phyloP scores from a whole-genome alignment of 2,888 invertebrate species.

The Hydroisotoma schaefferi region DNA sequence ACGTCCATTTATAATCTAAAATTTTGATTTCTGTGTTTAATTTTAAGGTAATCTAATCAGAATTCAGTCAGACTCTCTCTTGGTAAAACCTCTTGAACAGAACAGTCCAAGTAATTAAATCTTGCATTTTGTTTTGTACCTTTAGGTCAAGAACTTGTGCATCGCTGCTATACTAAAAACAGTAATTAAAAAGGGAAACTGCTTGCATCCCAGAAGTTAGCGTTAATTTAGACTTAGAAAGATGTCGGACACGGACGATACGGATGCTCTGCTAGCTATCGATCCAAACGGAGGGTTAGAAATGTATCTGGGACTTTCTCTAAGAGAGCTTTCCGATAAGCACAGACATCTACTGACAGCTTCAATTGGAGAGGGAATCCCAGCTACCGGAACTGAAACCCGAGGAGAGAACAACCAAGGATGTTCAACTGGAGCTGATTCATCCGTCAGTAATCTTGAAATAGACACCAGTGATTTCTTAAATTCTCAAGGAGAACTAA shows the following conservation, averaged over 20 bases:
- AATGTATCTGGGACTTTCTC: constrained; percentile 26
- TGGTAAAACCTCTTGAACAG: too few species aligned
- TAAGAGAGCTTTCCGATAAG: constrained; percentile 22
- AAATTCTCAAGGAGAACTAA: constrained; percentile 37
- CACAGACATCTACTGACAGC: not conserved
- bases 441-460: not conserved
- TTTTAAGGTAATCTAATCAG: too few species aligned
- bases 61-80: too few species aligned
- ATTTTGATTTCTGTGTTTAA: too few species aligned
- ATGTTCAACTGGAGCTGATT: not conserved
- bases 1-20: too few species aligned
- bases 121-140: too few species aligned
- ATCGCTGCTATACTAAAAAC: not conserved
- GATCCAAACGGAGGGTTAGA: constrained; percentile 27
- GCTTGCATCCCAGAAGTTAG: not conserved
- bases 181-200: not conserved
- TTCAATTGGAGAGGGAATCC: not conserved
- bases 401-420: not conserved
- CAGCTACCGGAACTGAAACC: not conserved
- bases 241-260: constrained; percentile 44
- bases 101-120: too few species aligned
- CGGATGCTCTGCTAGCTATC: constrained; percentile 39
- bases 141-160: not conserved
- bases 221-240: too few species aligned
- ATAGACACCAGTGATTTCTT: constrained; percentile 36